Percentiles rank a stretch among this genome's conserved stretches.
Conservation (phyloP, 2,888 invertebrate genomes). For the Lepidocyrtoides sp. region DNA sequence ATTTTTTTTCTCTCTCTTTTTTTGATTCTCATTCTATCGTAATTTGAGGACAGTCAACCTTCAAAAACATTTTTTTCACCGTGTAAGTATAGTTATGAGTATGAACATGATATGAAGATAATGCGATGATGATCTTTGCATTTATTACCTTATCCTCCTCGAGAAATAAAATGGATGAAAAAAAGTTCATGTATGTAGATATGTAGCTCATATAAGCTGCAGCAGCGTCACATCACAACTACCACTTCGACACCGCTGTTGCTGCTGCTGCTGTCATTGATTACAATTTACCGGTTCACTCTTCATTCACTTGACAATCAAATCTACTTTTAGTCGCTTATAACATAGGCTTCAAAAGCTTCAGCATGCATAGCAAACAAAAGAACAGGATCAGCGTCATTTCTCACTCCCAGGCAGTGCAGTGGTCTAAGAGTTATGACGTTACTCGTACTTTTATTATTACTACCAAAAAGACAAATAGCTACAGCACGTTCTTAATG, state of each 20-base stretch:
- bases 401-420: too few relatives aligned
- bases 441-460: too few relatives aligned
- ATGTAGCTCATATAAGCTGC: not conserved
- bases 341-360: not conserved
- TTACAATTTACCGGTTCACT: conserved; percentile 18
- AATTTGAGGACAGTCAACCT: conserved; percentile 81
- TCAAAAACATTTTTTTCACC: conserved; percentile 15
- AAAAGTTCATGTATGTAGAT: not conserved
- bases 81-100: not conserved
- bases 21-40: not conserved
- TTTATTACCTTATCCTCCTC: conserved; percentile 41
- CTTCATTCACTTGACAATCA: conserved; percentile 7
- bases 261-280: conserved; percentile 16
- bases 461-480: not conserved
- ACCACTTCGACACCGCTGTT: conserved; percentile 23
- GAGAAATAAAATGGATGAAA: not conserved
- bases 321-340: conserved; percentile 55
- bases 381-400: conserved; percentile 51
- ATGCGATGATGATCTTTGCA: conserved; percentile 50
- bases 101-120: conserved; percentile 29
- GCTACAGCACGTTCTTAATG: not conserved
- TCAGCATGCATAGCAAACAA: not conserved
- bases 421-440: too few relatives aligned
- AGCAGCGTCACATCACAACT: not conserved
- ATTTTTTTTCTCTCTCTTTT: conserved; percentile 64